Conservation (phyloP, 2,113 vertebrate species). For the Tupaia tana region DNA sequence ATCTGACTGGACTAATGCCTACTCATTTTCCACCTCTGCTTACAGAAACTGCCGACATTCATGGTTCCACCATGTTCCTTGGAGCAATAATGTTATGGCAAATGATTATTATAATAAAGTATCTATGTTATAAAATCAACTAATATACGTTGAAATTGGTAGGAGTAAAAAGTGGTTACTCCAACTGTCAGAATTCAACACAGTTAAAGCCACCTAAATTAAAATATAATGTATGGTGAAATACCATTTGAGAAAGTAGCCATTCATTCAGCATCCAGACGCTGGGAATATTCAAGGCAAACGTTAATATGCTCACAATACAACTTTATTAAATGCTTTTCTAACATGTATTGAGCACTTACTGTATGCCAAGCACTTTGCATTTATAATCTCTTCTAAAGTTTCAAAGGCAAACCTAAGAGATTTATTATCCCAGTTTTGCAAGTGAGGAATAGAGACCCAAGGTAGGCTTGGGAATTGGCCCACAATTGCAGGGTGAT, state of each 20-base stretch:
- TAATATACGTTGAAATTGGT: constrained; percentile 57
- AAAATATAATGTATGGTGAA: constrained; percentile 41
- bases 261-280: background rate
- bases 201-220: constrained; percentile 48
- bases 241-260: background rate
- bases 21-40: constrained; percentile 54
- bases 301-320: background rate
- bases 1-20: constrained; percentile 60
- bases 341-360: constrained; percentile 19
- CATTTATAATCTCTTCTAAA: background rate
- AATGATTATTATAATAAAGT: constrained; percentile 61
- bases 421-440: background rate
- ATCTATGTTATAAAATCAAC: constrained; percentile 58
- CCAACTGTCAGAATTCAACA: constrained; percentile 58
- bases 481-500: background rate
- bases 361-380: constrained; percentile 2
- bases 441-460: background rate
- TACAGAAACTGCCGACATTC: constrained; percentile 52
- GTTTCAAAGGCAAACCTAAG: background rate
- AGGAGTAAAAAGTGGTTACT: constrained; percentile 63
- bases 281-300: constrained; percentile 28
- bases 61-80: background rate
- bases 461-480: background rate
- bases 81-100: constrained; percentile 39
- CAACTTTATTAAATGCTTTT: constrained; percentile 34